Base-by-base conservation (phyloP, 2,888 invertebrate species). In the Andrena bucephala region DNA sequence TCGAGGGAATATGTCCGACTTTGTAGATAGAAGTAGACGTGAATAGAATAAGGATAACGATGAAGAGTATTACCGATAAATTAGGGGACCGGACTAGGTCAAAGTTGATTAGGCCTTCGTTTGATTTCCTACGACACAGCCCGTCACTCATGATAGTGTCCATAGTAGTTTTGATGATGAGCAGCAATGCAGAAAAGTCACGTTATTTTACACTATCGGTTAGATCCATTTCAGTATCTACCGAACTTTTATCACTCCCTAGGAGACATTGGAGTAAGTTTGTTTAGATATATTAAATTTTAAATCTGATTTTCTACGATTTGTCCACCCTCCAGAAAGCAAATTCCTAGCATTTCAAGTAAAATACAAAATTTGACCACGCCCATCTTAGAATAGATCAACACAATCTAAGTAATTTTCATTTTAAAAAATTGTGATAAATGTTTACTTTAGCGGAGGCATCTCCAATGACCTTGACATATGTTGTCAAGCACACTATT, bases 261-360 rank as follows among this genome's bases (percentile, higher is more conserved):
- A 48, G 79, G 81, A 24, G 75, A 90, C 77, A 85, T 89, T 33
- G 59, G 76, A 5, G 90, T 90, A 57, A 85, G 89, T 87, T 27
- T 36, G 24, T 5, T 1, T 20, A n/a, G 16, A 36, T n/a, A 10
- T 52, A 52, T 20, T 31, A 16, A 62, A 62, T 0, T 20, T 20
- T 20, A 62, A n/a, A n/a, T 0, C 2, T 16, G 10, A 59, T 31
- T 6, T 0, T 50, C n/a, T 2, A n/a, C 16, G 6, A 13, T 2
- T 1, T 8, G 85, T 84, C 42, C 69, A 89, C 31, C 31, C 31
- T 31, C 31, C 31, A 31, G 6, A 0, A 5, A 31, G 0, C 31
- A 31, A 31, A 31, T 31, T 31, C 6, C 31, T 6, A 31, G 31
- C 31, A 31, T 31, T 31, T 31, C 6, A 6, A 6, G 31, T 6